These are phyloP conservation scores for Bos javanicus DNA, from an alignment of 2,113 vertebrate species.

Conservation along the genomic window DNA sequence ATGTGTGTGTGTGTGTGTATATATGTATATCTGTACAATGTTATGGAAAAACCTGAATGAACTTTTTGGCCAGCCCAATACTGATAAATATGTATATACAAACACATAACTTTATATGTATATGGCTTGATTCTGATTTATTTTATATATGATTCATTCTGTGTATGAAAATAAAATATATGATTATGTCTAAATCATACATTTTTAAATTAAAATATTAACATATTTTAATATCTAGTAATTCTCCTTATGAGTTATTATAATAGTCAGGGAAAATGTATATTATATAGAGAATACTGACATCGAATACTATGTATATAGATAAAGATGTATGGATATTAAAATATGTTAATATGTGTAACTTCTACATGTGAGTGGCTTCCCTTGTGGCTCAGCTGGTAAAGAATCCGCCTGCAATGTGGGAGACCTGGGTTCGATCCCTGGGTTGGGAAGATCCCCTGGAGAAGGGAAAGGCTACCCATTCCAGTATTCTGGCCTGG, in stretches of 20 bases:
- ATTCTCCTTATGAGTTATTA: neutral
- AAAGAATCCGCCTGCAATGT: neutral
- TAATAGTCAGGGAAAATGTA: neutral
- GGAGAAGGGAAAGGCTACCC: neutral
- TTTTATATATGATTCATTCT: neutral
- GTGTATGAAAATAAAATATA: neutral
- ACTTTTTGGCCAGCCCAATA: neutral
- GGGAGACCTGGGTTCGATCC: neutral
- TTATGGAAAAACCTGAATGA: neutral
- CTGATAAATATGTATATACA: neutral
- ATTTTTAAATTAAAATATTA: neutral
- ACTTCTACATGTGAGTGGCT: neutral
- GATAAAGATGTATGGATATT: neutral
- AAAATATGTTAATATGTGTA: neutral
- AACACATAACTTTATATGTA: neutral
- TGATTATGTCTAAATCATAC: neutral
- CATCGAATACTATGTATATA: neutral
- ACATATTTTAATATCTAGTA: neutral
- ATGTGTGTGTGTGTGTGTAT: accelerated
- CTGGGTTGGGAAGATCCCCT: neutral
- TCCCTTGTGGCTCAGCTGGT: neutral
- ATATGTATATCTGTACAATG: neutral
- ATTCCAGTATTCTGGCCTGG: neutral
- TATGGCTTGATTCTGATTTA: neutral
- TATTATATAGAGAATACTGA: neutral